Conservation (phyloP, 2,888 invertebrate genomes). For the Ectemnius continuus region DNA sequence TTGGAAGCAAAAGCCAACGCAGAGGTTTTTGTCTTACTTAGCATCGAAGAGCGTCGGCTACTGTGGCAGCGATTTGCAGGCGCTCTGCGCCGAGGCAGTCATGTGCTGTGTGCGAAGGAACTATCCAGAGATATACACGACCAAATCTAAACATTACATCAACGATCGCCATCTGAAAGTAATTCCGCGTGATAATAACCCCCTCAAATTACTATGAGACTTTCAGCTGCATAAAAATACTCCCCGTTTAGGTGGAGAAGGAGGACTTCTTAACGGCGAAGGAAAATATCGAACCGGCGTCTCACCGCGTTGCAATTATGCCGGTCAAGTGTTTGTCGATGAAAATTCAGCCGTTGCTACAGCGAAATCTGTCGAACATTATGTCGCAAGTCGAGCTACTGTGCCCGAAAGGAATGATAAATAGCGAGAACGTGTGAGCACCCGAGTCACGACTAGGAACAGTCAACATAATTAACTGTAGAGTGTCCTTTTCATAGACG, state of each 20-base stretch:
- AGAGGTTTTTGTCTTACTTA: conserved; percentile 80
- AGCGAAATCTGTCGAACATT: conserved; percentile 77
- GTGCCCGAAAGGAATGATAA: conserved; percentile 80
- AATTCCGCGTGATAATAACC: conserved; percentile 11
- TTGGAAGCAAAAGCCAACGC: conserved; percentile 79
- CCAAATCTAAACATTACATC: conserved; percentile 79
- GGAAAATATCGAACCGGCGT: conserved; percentile 83
- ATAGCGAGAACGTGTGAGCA: conserved; percentile 58
- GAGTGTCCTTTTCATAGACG: conserved; percentile 45
- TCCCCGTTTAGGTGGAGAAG: conserved; percentile 77
- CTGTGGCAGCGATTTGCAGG: conserved; percentile 84
- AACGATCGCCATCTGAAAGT: conserved; percentile 83
- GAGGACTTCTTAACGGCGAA: conserved; percentile 81
- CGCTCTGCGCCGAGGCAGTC: conserved; percentile 82
- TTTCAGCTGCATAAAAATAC: not conserved
- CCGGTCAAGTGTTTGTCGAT: conserved; percentile 80
- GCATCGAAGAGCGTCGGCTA: conserved; percentile 81
- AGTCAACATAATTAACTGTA: not conserved
- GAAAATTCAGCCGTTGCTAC: conserved; percentile 82
- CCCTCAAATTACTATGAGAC: not conserved
- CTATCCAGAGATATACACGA: conserved; percentile 82
- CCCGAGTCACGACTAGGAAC: not conserved
- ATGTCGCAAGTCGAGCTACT: conserved; percentile 78
- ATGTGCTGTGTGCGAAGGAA: conserved; percentile 81
- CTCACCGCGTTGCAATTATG: conserved; percentile 81